Base-by-base conservation (phyloP, 1,140 invertebrate species). In the Drosophila ananassae region DNA sequence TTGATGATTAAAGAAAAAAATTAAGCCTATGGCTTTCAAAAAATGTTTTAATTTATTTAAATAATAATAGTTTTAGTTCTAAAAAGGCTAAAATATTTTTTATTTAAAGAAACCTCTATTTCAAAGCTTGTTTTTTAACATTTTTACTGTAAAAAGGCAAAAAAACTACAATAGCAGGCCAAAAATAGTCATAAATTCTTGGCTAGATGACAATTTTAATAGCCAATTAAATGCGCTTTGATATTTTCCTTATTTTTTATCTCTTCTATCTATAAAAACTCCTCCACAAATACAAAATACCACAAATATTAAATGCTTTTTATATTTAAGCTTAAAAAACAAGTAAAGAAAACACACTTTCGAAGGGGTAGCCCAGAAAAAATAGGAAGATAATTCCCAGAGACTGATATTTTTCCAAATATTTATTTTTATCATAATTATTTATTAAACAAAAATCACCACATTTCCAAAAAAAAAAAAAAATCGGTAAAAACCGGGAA, bases 381-480 rank as follows among this genome's bases (percentile, higher is more conserved):
- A 44, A 44, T 21, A 17, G 41, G 5, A 21, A 37, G 34, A 44
- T 44, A 44, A 44, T 44, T 17, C 41, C 13, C 41, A 44, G 41
- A 8, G 21, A 22, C 44, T 6, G 44, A 47, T 47, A 47, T 47
- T 22, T 47, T 47, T 12, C 44, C n/a, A 47, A 46, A 47, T 47
- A 47, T 47, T 47, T 47, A 47, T 47, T 47, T 47, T 17, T 22
- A 4, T 7, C 21, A 47, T 47, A 47, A 47, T 47, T 47, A 47
- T 47, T 47, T 21, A 47, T 47, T 47, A 21, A 47, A 44, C 41
- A 6, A 44, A 44, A 44, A 44, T 44, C 41, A 44, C 41, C 41
- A n/a, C 41, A 44, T 44, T 21, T 22, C 3, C 2, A 8, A 17
- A 46, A 46, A 5, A 46, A 46, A 5, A 46, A 47, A 9, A 47